These are phyloP conservation scores for Adelosebastes latens DNA, from an alignment of 2,797 vertebrate species.

Conservation along the genomic window DNA sequence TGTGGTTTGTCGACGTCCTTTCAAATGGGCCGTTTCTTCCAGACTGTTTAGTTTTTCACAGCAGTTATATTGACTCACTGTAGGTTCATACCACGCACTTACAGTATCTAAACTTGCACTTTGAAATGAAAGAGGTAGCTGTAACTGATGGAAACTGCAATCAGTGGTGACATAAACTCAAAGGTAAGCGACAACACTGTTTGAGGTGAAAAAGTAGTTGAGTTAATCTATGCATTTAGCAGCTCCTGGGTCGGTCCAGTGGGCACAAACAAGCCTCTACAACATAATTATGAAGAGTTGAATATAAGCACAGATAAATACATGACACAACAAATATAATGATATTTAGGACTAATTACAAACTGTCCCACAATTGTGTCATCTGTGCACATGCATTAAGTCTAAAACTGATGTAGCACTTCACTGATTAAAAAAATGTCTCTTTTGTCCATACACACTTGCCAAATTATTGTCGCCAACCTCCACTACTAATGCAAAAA, in stretches of 20 bases:
- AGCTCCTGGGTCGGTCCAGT: background rate
- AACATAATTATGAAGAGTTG: background rate
- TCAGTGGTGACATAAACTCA: background rate
- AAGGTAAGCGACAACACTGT: background rate
- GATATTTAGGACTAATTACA: background rate
- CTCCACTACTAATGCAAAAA: background rate
- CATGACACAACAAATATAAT: background rate
- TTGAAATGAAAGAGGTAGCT: background rate
- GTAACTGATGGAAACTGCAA: background rate
- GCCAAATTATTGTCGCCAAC: background rate
- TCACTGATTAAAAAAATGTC: too few species aligned
- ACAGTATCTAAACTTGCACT: background rate
- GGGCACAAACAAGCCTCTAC: background rate
- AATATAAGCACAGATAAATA: background rate
- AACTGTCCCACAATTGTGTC: background rate
- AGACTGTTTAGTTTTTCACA: slow-evolving; percentile 19
- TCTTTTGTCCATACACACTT: background rate
- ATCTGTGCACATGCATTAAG: too few species aligned
- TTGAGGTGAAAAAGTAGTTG: background rate
- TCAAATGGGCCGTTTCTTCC: slow-evolving; percentile 6
- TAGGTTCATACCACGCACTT: background rate
- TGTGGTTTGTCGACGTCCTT: slow-evolving; percentile 46
- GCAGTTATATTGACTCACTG: slow-evolving; percentile 8
- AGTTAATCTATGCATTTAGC: background rate
- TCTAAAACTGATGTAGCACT: too few species aligned